Percentiles rank a stretch among this genome's conserved stretches.
phyloP scores from a whole-genome alignment of 2,888 invertebrate species.

The Spicauda simplicius region DNA sequence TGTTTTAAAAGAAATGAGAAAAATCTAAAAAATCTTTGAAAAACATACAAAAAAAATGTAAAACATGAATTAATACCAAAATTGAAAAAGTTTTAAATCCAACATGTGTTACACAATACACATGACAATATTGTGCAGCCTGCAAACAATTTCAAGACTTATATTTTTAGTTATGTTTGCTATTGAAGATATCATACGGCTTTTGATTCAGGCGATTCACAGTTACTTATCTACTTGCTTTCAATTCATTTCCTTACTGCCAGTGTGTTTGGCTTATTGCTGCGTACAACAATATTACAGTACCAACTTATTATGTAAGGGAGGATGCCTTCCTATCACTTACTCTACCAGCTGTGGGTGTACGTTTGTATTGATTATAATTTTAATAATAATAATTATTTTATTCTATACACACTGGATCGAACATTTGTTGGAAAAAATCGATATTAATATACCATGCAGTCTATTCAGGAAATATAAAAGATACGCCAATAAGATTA shows the following conservation, averaged over 20 bases:
- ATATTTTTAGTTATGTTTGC: constrained; percentile 49
- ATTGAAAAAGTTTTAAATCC: background rate
- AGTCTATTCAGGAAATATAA: constrained; percentile 38
- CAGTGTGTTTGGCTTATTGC: constrained; percentile 47
- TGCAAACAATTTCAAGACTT: constrained; percentile 49
- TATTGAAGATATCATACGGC: constrained; percentile 52
- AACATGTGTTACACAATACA: constrained; percentile 43
- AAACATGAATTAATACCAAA: background rate
- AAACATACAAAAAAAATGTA: constrained; percentile 6
- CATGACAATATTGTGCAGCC: constrained; percentile 50
- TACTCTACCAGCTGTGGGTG: constrained; percentile 41
- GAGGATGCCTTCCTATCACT: constrained; percentile 36
- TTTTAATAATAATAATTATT: constrained; percentile 45
- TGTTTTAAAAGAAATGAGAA: background rate
- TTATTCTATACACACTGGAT: constrained; percentile 47
- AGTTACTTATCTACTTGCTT: constrained; percentile 48
- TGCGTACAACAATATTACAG: constrained; percentile 47
- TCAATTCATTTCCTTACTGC: constrained; percentile 49
- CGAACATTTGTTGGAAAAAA: constrained; percentile 46
- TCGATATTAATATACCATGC: constrained; percentile 43
- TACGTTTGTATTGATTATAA: constrained; percentile 42
- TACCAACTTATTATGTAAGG: constrained; percentile 28
- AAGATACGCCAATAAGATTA: background rate
- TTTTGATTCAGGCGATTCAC: constrained; percentile 49
- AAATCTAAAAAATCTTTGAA: background rate